These are phyloP conservation scores for Pinctada fucata DNA, from an alignment of 2,888 invertebrate species.

Conservation along the genomic window DNA sequence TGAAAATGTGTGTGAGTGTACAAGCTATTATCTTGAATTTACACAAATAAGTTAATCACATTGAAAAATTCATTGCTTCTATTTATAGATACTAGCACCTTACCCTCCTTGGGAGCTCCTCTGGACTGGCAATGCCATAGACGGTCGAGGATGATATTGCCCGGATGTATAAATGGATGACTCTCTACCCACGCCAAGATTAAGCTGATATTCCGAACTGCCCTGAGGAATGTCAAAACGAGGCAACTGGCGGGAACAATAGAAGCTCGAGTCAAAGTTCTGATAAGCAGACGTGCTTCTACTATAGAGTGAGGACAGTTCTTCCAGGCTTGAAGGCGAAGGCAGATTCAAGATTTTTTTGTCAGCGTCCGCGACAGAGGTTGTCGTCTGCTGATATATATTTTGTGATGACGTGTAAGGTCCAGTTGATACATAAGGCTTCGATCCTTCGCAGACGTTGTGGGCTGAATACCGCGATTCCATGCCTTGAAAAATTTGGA, in stretches of 20 bases:
- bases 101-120: no score
- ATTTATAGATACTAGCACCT: background rate
- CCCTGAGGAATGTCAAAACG: background rate
- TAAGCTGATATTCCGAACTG: no score
- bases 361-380: constrained; percentile 51
- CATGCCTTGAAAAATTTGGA: constrained; percentile 53
- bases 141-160: no score
- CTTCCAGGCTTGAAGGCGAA: constrained; percentile 51
- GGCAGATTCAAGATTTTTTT: constrained; percentile 54
- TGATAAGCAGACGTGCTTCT: constrained; percentile 53
- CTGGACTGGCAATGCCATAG: no score
- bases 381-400: constrained; percentile 31
- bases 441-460: constrained; percentile 52
- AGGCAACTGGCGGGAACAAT: constrained; percentile 39
- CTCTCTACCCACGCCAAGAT: no score
- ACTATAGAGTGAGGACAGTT: constrained; percentile 49
- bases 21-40: background rate
- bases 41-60: background rate
- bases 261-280: constrained; percentile 59
- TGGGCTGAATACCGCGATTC: constrained; percentile 59
- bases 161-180: no score
- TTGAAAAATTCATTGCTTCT: background rate
- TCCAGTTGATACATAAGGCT: constrained; percentile 51
- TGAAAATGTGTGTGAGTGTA: no score
- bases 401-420: constrained; percentile 41